These are phyloP conservation scores for Saturnia japonica DNA, from an alignment of 2,888 invertebrate genomes.

Conservation along the genomic window DNA sequence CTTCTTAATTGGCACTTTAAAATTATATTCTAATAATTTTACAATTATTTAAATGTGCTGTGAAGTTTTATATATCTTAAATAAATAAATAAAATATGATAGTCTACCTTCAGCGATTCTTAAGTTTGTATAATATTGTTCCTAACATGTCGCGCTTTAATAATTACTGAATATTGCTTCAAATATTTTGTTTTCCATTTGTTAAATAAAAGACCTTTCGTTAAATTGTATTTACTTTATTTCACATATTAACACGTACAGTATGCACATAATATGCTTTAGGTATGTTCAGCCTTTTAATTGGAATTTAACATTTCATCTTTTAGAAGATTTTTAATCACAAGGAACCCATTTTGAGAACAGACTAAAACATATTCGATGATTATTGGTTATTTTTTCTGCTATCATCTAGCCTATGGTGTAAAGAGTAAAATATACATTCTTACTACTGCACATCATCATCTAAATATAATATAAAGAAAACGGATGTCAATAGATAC, in stretches of 20 bases:
- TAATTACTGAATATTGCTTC: conserved; percentile 31
- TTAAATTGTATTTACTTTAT: conserved; percentile 27
- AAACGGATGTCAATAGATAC: too few species aligned
- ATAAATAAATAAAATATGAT: too few species aligned
- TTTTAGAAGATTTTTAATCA: not conserved
- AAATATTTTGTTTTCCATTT: conserved; percentile 34
- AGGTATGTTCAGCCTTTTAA: not conserved
- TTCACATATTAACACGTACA: conserved; percentile 16
- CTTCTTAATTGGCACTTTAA: too few species aligned
- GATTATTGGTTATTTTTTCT: too few species aligned
- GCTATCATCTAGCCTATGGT: too few species aligned
- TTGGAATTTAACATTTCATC: not conserved
- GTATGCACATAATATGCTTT: not conserved
- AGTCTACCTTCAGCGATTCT: not conserved
- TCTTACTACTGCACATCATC: too few species aligned
- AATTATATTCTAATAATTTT: too few species aligned
- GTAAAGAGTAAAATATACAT: too few species aligned
- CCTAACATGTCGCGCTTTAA: conserved; percentile 20
- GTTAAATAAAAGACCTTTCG: conserved; percentile 52
- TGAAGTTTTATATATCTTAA: too few species aligned
- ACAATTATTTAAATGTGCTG: too few species aligned
- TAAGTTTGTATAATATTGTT: conserved; percentile 13
- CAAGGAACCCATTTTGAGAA: not conserved
- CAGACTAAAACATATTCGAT: not conserved
- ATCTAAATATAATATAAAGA: too few species aligned